A percentile compares a stretch with the other conserved stretches of the same genome.
Conservation (phyloP, 2,113 vertebrate genomes). For the Bettongia penicillata region DNA sequence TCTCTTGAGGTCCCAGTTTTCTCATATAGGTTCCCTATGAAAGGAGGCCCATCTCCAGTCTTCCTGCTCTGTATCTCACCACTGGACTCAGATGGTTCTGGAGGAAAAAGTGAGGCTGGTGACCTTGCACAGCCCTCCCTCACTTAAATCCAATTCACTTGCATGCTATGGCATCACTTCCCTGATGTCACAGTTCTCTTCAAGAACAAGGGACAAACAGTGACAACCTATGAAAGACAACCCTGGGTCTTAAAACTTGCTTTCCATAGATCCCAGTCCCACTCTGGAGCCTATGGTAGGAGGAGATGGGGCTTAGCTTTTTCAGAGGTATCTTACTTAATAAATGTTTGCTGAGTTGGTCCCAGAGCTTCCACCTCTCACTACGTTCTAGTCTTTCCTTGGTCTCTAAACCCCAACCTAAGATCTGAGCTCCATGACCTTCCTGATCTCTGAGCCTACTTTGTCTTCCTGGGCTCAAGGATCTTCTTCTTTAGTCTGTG, state of each 20-base stretch:
- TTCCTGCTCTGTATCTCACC: too few relatives aligned
- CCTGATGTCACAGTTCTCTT: too few relatives aligned
- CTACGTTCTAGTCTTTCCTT: not conserved
- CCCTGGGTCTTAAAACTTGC: not conserved
- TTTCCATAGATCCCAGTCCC: not conserved
- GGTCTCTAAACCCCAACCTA: not conserved
- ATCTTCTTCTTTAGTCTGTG: not conserved
- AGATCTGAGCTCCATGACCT: not conserved
- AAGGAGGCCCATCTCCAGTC: not conserved
- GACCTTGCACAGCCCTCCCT: too few relatives aligned
- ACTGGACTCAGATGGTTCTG: too few relatives aligned
- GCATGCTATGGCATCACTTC: too few relatives aligned
- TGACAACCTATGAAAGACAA: not conserved
- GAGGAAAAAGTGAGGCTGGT: too few relatives aligned
- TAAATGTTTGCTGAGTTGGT: not conserved
- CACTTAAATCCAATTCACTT: too few relatives aligned
- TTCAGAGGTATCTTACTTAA: not conserved
- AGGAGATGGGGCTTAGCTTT: not conserved
- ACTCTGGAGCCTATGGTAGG: not conserved
- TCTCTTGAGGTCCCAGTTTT: not conserved
- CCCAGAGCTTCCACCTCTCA: not conserved
- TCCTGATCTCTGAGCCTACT: not conserved
- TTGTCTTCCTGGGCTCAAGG: not conserved
- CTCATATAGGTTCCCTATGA: not conserved
- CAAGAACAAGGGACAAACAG: too few relatives aligned